Evolutionary conservation across 2,113 vertebrate genomes (phyloP).

Genomic region (Catharus minimus): DNA sequence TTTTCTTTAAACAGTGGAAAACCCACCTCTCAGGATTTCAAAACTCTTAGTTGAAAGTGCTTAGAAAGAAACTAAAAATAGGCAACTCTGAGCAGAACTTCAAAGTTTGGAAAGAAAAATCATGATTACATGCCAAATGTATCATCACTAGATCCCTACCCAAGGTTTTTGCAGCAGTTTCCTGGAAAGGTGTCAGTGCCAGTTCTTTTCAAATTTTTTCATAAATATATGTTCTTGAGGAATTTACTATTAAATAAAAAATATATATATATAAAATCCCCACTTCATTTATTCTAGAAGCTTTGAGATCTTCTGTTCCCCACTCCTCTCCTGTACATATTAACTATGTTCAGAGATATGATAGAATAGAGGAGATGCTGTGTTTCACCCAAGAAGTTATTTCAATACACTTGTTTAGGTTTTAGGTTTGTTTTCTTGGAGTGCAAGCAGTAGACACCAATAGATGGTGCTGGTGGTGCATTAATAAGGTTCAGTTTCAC

Average conservation of each 20-base stretch:
- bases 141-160: background rate
- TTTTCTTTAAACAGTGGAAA: background rate
- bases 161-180: background rate
- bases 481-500: background rate
- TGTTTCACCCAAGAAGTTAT: background rate
- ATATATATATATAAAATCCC: background rate
- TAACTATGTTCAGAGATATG: background rate
- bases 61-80: conserved; percentile 15
- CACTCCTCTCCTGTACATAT: background rate
- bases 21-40: background rate
- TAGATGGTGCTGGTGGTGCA: conserved; percentile 65
- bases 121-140: background rate
- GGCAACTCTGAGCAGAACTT: background rate
- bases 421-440: background rate
- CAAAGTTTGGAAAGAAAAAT: background rate
- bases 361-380: background rate
- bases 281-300: background rate
- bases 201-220: background rate
- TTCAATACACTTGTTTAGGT: background rate
- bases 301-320: background rate
- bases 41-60: background rate
- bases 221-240: background rate
- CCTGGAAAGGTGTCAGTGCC: background rate
- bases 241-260: background rate
- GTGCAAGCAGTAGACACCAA: background rate